Evolutionary conservation across 2,888 invertebrate genomes (phyloP), one percentile per base, ranked within the genome.

Genomic region (Augiades crinisus): DNA sequence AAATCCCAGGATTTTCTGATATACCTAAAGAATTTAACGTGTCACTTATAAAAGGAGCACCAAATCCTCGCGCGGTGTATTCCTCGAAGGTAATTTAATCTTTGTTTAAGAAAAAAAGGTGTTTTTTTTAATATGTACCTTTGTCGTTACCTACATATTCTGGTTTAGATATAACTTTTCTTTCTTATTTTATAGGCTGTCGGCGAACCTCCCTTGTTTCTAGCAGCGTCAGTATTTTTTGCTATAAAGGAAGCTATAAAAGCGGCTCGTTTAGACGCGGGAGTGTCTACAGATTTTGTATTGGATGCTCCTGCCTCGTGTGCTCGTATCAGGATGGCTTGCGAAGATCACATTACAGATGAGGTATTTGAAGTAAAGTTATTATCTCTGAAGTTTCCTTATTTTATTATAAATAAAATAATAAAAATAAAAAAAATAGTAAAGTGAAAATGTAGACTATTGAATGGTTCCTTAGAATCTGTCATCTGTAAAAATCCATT

Each of bases 121-220:
- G n/a, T n/a, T n/a, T n/a, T n/a, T n/a, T n/a, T n/a, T n/a, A n/a
- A n/a, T n/a, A n/a, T n/a, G n/a, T n/a, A n/a, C n/a, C n/a, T n/a
- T n/a, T n/a, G n/a, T n/a, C n/a, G n/a, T n/a, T n/a, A n/a, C n/a
- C n/a, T n/a, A n/a, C n/a, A n/a, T n/a, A n/a, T n/a, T n/a, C n/a
- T n/a, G n/a, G n/a, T n/a, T n/a, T n/a, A n/a, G n/a, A n/a, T 30
- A 31, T 13, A 12, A 43, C 12, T 40, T 27, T 37, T 31, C 6
- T n/a, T n/a, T n/a, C n/a, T n/a, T n/a, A n/a, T n/a, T 12, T 87
- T 88, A 22, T 64, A 97, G 96, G 98, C 97, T 55, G 93, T 98
- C 10, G 99, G 99, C 0, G 99, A 99, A 78, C 99, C 99, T 0
- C 98, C 99, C 0, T 81, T 99, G 2, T 97, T 98, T 73, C 90